A percentile compares a stretch with the other conserved stretches of the same genome.
Conservation (phyloP, 2,113 vertebrate species). For the Toxostoma redivivum region DNA sequence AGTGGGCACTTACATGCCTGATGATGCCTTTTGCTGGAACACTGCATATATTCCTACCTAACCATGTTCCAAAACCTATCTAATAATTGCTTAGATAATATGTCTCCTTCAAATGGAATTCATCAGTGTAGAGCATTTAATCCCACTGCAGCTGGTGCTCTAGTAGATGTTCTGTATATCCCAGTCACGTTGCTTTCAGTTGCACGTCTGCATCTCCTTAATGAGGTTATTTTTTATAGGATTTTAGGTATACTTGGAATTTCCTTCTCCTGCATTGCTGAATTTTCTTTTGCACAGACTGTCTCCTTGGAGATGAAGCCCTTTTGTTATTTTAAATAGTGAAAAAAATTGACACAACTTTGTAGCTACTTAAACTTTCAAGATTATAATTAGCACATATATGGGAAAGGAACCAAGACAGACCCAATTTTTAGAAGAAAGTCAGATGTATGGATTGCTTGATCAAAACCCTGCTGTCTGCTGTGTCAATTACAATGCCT, state of each 20-base stretch:
- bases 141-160: not conserved
- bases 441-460: not conserved
- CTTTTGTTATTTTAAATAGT: slow-evolving; percentile 6
- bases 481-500: not conserved
- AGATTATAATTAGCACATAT: not conserved
- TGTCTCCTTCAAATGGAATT: not conserved
- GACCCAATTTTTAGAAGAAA: not conserved
- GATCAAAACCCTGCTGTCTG: not conserved
- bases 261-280: not conserved
- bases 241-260: not conserved
- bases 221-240: not conserved
- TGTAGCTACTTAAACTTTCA: not conserved
- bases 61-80: not conserved
- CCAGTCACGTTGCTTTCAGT: not conserved
- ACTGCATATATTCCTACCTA: not conserved
- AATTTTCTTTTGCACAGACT: not conserved
- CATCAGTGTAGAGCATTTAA: not conserved
- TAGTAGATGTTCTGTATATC: not conserved
- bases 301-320: not conserved
- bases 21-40: not conserved
- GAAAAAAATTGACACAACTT: not conserved
- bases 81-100: not conserved
- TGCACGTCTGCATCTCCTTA: not conserved
- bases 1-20: not conserved
- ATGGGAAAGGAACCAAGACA: not conserved